These are phyloP conservation scores for Pegoplata infirma DNA, from an alignment of 2,888 invertebrate genomes.

Conservation along the genomic window DNA sequence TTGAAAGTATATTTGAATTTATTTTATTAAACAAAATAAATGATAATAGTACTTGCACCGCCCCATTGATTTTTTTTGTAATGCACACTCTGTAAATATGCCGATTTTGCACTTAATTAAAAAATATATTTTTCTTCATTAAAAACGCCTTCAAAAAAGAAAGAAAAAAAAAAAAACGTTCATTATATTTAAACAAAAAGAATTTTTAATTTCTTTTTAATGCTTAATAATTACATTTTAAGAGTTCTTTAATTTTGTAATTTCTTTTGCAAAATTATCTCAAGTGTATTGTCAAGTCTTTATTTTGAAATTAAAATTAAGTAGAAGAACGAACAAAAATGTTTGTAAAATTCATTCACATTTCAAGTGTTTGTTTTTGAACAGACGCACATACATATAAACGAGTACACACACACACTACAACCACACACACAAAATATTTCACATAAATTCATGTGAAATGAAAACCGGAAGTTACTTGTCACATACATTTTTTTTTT, in stretches of 20 bases:
- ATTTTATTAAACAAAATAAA: background rate
- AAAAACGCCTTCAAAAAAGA: too few relatives aligned
- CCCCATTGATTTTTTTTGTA: too few relatives aligned
- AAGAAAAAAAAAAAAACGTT: too few relatives aligned
- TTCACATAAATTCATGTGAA: conserved; percentile 62
- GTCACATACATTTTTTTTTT: conserved; percentile 62
- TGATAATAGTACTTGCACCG: too few relatives aligned
- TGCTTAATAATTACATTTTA: background rate
- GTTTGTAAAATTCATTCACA: conserved; percentile 18
- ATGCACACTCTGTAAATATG: too few relatives aligned
- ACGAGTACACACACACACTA: conserved; percentile 5
- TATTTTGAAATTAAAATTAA: conserved; percentile 28
- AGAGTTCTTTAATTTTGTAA: conserved; percentile 5
- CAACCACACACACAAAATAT: too few relatives aligned
- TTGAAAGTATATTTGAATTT: background rate
- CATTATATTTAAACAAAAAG: background rate
- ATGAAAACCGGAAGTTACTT: conserved; percentile 66
- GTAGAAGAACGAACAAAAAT: conserved; percentile 3
- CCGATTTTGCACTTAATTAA: too few relatives aligned
- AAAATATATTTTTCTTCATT: too few relatives aligned
- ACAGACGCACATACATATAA: background rate
- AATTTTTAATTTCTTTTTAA: background rate
- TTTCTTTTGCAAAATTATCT: conserved; percentile 20
- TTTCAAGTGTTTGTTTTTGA: conserved; percentile 15
- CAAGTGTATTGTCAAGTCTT: conserved; percentile 55